Evolutionary conservation across 2,113 vertebrate genomes (phyloP), one percentile per base, ranked within the genome.

Genomic region (Ailurus styani): DNA sequence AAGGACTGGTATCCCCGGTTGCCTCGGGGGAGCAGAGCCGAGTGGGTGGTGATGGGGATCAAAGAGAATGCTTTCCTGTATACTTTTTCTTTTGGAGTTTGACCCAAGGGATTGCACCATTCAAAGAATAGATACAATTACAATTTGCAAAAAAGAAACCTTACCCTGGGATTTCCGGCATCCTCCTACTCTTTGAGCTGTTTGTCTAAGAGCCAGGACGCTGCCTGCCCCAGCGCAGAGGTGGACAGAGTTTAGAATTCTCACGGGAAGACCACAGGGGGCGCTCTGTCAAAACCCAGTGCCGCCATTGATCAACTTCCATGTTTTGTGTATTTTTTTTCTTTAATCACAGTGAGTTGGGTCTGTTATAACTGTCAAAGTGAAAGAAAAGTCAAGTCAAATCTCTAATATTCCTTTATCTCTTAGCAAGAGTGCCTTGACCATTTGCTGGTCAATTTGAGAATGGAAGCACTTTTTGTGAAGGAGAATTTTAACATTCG

Each of bases 401-500:
- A 37, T 52, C 14, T 73, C 68, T 75, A 6, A 7, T 60, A 23
- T 54, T 57, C 62, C 50, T n/a, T 68, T 95, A 9, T 97, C 57
- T 82, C 90, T 88, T 90, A 99, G 99, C 99, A 99, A 98, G 96
- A 97, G 72, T 98, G 99, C 12, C 97, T 99, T 9, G 99, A 99
- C 91, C 99, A 98, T 73, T 85, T 99, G 34, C 82, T 98, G 96
- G 98, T 99, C 87, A 98, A 99, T 90, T 98, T 99, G 47, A 96
- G 96, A 25, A 98, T 99, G 99, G 99, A 99, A 73, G 95, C 98
- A 0, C 9, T 93, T 15, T 98, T 98, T 93, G 45, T 99, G 93
- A 99, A 99, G 84, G 99, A 99, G 25, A 98, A 98, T 93, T 99
- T 99, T 88, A 99, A 99, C 40, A 97, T 99, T 37, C 98, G 97